phyloP scores from a whole-genome alignment of 2,888 invertebrate species.

The Chydorus sphaericus region DNA sequence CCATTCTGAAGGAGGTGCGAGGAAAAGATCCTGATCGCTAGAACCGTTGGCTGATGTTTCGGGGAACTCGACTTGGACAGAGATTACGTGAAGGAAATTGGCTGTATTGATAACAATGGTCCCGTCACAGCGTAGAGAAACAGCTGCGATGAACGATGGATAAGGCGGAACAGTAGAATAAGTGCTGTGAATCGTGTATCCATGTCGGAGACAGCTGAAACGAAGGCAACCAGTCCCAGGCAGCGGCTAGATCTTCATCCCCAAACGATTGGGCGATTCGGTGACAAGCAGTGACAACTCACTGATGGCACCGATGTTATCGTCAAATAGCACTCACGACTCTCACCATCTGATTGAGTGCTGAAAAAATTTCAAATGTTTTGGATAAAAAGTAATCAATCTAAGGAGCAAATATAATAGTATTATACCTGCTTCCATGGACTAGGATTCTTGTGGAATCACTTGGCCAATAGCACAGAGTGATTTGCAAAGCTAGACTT shows the following conservation, averaged over 20 bases:
- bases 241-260: conserved; percentile 39
- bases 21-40: not conserved
- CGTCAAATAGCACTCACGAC: conserved; percentile 40
- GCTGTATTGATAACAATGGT: conserved; percentile 70
- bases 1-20: not conserved
- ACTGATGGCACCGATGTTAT: conserved; percentile 50
- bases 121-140: conserved; percentile 34
- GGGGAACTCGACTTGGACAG: conserved; percentile 37
- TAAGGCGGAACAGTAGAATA: conserved; percentile 78
- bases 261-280: conserved; percentile 36
- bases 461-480: conserved; percentile 54
- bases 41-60: not conserved
- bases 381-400: not conserved
- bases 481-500: conserved; percentile 39
- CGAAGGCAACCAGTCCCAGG: conserved; percentile 43
- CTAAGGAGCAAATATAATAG: not conserved
- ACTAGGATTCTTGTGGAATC: conserved; percentile 48
- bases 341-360: conserved; percentile 23
- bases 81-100: conserved; percentile 63
- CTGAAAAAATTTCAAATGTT: conserved; percentile 21
- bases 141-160: conserved; percentile 45
- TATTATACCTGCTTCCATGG: conserved; percentile 48
- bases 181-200: conserved; percentile 80
- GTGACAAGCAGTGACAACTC: conserved; percentile 40
- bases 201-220: conserved; percentile 67